Conservation (phyloP, 2,797 vertebrate species). For the Poeciliopsis infans region DNA sequence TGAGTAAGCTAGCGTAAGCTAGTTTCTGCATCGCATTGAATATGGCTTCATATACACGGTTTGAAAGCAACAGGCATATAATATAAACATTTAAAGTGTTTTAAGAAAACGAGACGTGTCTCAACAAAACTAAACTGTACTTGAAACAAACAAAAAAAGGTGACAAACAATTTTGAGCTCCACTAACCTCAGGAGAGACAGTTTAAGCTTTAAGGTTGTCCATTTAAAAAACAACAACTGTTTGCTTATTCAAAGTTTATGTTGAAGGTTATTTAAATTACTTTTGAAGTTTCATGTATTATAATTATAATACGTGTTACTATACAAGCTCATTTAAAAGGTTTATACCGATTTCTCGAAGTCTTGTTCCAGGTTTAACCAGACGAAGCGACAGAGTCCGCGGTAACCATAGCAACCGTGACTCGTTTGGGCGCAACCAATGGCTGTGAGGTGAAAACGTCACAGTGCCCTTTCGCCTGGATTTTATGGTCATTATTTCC, state of each 20-base stretch:
- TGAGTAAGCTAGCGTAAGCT: neutral
- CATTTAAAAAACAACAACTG: neutral
- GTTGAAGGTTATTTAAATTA: neutral
- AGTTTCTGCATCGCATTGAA: neutral
- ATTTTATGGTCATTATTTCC: neutral
- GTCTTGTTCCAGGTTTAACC: neutral
- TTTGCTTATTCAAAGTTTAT: neutral
- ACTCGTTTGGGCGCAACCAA: neutral
- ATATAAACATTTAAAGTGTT: neutral
- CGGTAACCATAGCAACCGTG: neutral
- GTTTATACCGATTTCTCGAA: neutral
- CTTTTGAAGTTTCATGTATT: too few species aligned
- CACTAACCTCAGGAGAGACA: neutral
- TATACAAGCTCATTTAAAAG: neutral
- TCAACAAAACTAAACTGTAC: neutral
- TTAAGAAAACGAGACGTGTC: neutral
- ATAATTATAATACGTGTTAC: neutral
- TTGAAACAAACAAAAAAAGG: neutral
- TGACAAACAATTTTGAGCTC: neutral
- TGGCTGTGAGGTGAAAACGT: neutral
- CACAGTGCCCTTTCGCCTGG: neutral
- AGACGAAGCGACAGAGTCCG: neutral
- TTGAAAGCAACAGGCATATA: neutral
- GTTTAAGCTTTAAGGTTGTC: too few species aligned
- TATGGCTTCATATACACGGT: neutral